These are phyloP conservation scores for Psettodes erumei DNA, from an alignment of 2,113 vertebrate species.

Conservation along the genomic window DNA sequence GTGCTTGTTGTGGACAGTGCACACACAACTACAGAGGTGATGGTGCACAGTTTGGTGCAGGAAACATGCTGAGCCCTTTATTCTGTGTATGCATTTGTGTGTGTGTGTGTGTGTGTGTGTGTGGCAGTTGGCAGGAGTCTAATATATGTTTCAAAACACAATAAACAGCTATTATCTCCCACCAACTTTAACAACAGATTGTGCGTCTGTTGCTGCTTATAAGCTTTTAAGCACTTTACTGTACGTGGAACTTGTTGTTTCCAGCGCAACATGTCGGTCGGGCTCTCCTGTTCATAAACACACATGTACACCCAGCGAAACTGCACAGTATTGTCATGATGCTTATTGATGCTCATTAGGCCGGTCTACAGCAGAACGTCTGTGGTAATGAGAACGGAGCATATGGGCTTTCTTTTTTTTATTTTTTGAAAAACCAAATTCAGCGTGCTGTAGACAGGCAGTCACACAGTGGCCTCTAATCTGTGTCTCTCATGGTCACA, in stretches of 20 bases:
- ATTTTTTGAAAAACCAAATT: slow-evolving; percentile 28
- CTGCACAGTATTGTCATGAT: slow-evolving; percentile 11
- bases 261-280: slow-evolving; percentile 15
- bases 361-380: slow-evolving; percentile 1
- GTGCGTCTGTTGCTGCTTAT: slow-evolving; percentile 57
- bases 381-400: slow-evolving; percentile 26
- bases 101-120: not conserved
- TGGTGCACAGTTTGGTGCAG: not conserved
- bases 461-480: slow-evolving; percentile 26
- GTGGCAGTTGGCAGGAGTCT: slow-evolving; percentile 4
- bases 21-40: not conserved
- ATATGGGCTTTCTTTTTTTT: slow-evolving; percentile 45
- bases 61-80: not conserved
- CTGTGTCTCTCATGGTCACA: slow-evolving; percentile 33
- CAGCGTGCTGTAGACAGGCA: slow-evolving; percentile 41
- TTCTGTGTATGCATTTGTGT: not conserved
- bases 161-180: slow-evolving; percentile 21
- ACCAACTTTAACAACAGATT: slow-evolving; percentile 20
- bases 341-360: slow-evolving; percentile 37
- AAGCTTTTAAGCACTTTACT: slow-evolving; percentile 1
- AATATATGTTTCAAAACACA: not conserved
- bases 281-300: slow-evolving; percentile 15
- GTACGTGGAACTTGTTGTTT: slow-evolving; percentile 20
- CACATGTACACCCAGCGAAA: slow-evolving; percentile 24
- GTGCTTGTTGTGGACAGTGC: not conserved